A percentile compares a stretch with the other conserved stretches of the same genome.
These are phyloP conservation scores for Lophotis ruficrista DNA, from an alignment of 2,113 vertebrate species.

Conservation along the genomic window DNA sequence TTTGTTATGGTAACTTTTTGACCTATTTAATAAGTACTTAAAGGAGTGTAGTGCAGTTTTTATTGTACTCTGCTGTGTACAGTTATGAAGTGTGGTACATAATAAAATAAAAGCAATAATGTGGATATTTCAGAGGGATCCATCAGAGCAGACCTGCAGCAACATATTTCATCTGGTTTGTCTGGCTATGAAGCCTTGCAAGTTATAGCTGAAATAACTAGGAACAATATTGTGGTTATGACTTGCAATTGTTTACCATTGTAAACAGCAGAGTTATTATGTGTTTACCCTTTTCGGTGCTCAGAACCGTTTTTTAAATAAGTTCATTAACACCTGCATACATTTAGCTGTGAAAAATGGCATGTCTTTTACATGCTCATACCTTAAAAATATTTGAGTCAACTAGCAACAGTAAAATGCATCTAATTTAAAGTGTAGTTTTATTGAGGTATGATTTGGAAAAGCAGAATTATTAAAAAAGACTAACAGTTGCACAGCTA, in stretches of 20 bases:
- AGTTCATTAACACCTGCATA: slow-evolving; percentile 65
- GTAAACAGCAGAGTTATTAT: slow-evolving; percentile 63
- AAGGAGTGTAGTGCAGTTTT: slow-evolving; percentile 69
- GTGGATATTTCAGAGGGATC: slow-evolving; percentile 88
- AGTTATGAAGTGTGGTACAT: slow-evolving; percentile 86
- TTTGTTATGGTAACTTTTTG: slow-evolving; percentile 81
- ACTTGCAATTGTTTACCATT: slow-evolving; percentile 84
- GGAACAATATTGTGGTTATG: slow-evolving; percentile 89
- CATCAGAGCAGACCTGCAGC: slow-evolving; percentile 81
- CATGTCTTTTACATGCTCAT: slow-evolving; percentile 30
- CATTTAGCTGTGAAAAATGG: slow-evolving; percentile 48
- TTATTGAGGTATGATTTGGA: slow-evolving; percentile 21
- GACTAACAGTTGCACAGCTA: not conserved
- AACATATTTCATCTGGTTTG: slow-evolving; percentile 82
- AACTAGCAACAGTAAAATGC: not conserved
- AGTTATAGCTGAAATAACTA: slow-evolving; percentile 91
- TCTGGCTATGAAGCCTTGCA: slow-evolving; percentile 77
- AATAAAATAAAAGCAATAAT: slow-evolving; percentile 96
- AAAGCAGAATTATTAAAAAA: slow-evolving; percentile 39
- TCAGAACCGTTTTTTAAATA: slow-evolving; percentile 57
- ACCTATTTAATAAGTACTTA: slow-evolving; percentile 81
- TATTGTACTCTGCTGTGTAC: slow-evolving; percentile 76
- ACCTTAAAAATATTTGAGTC: slow-evolving; percentile 39
- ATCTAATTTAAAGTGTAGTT: slow-evolving; percentile 10
- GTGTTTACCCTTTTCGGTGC: slow-evolving; percentile 60